phyloP scores from a whole-genome alignment of 2,888 invertebrate species.

The Yponomeuta malinellus region DNA sequence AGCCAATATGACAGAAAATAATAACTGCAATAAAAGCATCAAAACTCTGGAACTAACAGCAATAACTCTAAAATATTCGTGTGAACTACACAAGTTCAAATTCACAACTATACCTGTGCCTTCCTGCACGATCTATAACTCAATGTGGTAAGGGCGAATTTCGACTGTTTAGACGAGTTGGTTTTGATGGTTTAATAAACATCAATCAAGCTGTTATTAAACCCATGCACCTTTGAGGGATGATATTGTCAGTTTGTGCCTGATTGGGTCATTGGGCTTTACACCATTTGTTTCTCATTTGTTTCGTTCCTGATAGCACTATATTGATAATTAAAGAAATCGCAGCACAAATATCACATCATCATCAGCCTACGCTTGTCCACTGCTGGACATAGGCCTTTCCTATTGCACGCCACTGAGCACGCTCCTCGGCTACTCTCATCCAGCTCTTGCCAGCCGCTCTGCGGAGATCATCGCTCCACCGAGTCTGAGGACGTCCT shows the following conservation, averaged over 20 bases:
- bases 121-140: background rate
- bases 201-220: constrained; percentile 10
- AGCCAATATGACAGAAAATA: background rate
- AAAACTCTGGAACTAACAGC: background rate
- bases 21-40: background rate
- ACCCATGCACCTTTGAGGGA: constrained; percentile 12
- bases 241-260: constrained; percentile 3
- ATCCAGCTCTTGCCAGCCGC: too few species aligned
- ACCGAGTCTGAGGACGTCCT: too few species aligned
- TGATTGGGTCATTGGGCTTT: background rate
- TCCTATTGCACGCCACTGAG: too few species aligned
- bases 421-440: too few species aligned
- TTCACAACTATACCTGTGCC: background rate
- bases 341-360: too few species aligned
- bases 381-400: too few species aligned
- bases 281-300: background rate
- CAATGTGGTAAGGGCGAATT: background rate
- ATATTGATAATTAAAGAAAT: background rate
- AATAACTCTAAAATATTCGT: background rate
- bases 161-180: background rate
- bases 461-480: too few species aligned
- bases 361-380: too few species aligned
- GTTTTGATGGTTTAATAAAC: constrained; percentile 4
- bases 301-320: background rate
- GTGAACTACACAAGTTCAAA: background rate